Conservation (phyloP, 2,113 vertebrate species). For the Tylochromis polylepis region DNA sequence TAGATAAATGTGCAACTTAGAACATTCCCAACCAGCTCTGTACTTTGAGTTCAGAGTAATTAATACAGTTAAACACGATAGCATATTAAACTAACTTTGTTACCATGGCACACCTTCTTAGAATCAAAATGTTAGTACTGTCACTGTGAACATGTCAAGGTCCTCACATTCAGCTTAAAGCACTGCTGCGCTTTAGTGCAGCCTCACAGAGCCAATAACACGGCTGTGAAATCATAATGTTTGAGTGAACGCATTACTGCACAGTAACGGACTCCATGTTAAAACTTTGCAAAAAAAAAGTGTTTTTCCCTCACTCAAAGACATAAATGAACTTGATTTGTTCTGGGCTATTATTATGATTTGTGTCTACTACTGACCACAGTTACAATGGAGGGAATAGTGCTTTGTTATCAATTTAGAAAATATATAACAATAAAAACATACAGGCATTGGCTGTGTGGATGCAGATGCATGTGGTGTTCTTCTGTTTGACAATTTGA, state of each 20-base stretch:
- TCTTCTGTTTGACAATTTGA: constrained; percentile 36
- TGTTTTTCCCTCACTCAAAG: background rate
- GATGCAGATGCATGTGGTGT: background rate
- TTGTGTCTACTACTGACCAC: background rate
- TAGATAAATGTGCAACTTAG: background rate
- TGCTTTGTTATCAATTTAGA: background rate
- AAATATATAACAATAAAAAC: background rate
- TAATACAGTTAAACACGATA: background rate
- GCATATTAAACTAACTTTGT: background rate
- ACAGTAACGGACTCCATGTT: background rate
- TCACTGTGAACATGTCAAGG: background rate
- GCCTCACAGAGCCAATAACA: background rate
- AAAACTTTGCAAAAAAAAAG: background rate
- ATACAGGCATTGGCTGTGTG: background rate
- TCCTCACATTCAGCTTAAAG: background rate
- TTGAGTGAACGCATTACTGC: background rate
- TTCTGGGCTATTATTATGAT: background rate
- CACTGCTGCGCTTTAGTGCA: background rate
- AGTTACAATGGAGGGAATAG: background rate
- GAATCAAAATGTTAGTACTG: background rate
- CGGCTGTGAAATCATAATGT: rapidly evolving
- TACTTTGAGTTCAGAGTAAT: background rate
- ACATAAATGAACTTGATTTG: background rate
- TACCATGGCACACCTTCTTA: background rate
- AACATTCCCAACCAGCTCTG: background rate